These are phyloP conservation scores for Coptodon bakossiorum DNA, from an alignment of 2,113 vertebrate genomes.

Conservation along the genomic window DNA sequence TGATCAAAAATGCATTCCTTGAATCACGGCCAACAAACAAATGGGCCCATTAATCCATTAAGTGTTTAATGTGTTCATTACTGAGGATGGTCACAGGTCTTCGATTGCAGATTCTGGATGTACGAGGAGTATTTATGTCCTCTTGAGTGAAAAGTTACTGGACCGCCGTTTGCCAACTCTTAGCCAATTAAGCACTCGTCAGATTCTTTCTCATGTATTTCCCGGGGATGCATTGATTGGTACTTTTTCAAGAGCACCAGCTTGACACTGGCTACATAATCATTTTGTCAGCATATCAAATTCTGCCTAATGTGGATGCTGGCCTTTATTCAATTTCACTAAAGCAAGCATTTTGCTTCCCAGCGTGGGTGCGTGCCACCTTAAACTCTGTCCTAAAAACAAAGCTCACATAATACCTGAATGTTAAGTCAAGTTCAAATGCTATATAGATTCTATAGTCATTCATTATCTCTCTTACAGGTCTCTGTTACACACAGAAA, in stretches of 20 bases:
- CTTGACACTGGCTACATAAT: neutral
- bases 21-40: neutral
- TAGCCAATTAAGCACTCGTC: neutral
- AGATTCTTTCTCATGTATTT: conserved; percentile 6
- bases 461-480: neutral
- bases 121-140: neutral
- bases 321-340: conserved; percentile 49
- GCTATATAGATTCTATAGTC: neutral
- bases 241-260: neutral
- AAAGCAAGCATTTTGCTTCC: conserved; percentile 18
- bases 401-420: neutral
- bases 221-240: conserved; percentile 31
- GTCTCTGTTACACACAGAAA: neutral
- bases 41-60: neutral
- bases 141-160: neutral
- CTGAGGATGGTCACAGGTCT: neutral
- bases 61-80: neutral
- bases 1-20: neutral
- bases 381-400: neutral
- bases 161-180: neutral
- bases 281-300: conserved; percentile 52
- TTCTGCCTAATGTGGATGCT: conserved; percentile 25
- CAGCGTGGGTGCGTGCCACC: neutral
- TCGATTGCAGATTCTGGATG: neutral
- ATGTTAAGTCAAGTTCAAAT: neutral